Conservation (phyloP, 2,113 vertebrate species). For the Antechinus stuartii region DNA sequence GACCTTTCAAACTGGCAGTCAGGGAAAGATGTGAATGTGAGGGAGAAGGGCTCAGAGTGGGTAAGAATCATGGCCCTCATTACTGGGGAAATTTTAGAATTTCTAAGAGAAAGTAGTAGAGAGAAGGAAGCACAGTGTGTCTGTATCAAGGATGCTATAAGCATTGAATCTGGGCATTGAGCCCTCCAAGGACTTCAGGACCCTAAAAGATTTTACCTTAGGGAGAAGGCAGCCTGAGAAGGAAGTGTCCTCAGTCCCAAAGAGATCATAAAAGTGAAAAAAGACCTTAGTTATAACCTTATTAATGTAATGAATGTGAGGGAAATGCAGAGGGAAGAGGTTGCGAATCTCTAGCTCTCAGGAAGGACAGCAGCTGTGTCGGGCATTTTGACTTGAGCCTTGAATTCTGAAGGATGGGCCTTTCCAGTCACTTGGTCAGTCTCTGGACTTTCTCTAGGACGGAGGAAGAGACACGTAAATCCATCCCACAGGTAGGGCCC, state of each 20-base stretch:
- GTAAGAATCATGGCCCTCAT: not conserved
- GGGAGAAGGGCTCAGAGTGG: not conserved
- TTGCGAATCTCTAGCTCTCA: constrained; percentile 78
- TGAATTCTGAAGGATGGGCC: constrained; percentile 34
- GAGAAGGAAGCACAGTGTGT: not conserved
- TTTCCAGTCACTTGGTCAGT: constrained; percentile 75
- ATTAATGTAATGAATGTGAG: too few species aligned
- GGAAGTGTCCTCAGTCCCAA: constrained; percentile 67
- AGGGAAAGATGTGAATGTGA: too few species aligned
- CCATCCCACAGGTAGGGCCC: not conserved
- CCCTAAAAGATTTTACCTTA: constrained; percentile 64
- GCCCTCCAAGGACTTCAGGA: not conserved
- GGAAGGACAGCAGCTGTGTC: constrained; percentile 80
- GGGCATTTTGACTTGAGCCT: constrained; percentile 77
- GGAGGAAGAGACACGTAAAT: not conserved
- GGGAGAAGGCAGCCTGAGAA: constrained; percentile 77
- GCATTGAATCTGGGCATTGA: not conserved
- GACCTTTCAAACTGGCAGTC: too few species aligned
- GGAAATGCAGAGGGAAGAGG: constrained; percentile 70
- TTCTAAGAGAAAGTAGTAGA: not conserved
- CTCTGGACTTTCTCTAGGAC: constrained; percentile 78
- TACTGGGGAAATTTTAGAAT: too few species aligned
- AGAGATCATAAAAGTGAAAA: too few species aligned
- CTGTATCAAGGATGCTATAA: not conserved
- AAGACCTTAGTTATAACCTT: too few species aligned